Conservation (phyloP, 2,888 invertebrate genomes). For the Drosophila paracracens region DNA sequence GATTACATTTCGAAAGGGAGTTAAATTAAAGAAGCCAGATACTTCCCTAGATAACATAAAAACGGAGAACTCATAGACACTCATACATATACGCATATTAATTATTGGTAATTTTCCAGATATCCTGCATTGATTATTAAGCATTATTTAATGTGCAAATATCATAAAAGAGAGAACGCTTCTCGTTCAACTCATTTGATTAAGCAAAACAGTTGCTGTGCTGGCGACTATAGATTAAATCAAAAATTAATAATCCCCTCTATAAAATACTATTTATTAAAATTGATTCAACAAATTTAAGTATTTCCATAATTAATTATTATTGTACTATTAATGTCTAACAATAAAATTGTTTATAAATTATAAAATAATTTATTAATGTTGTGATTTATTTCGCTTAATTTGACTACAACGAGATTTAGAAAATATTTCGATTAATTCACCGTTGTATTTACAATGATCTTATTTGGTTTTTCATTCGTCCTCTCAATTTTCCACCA, state of each 20-base stretch:
- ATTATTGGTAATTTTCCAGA: constrained; percentile 6
- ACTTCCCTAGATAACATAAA: constrained; percentile 21
- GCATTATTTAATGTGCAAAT: not conserved
- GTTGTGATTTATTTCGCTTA: not conserved
- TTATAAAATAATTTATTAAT: not conserved
- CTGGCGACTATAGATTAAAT: not conserved
- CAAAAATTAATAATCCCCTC: not conserved
- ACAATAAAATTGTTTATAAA: not conserved
- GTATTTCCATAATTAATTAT: too few species aligned
- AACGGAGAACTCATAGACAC: constrained; percentile 5
- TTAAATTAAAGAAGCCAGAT: constrained; percentile 25
- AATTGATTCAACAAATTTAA: not conserved
- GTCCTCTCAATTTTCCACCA: not conserved
- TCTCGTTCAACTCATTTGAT: not conserved
- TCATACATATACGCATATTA: not conserved
- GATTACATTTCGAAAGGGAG: constrained; percentile 46
- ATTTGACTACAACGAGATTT: not conserved
- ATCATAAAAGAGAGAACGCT: not conserved
- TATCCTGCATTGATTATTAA: not conserved
- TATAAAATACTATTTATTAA: not conserved
- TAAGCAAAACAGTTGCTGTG: not conserved
- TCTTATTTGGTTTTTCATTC: constrained; percentile 7
- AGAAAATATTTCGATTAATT: not conserved
- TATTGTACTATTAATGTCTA: not conserved
- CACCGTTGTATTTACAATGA: constrained; percentile 6